These are phyloP conservation scores for Agriopis leucophaearia DNA, from an alignment of 2,888 invertebrate genomes.

Conservation along the genomic window DNA sequence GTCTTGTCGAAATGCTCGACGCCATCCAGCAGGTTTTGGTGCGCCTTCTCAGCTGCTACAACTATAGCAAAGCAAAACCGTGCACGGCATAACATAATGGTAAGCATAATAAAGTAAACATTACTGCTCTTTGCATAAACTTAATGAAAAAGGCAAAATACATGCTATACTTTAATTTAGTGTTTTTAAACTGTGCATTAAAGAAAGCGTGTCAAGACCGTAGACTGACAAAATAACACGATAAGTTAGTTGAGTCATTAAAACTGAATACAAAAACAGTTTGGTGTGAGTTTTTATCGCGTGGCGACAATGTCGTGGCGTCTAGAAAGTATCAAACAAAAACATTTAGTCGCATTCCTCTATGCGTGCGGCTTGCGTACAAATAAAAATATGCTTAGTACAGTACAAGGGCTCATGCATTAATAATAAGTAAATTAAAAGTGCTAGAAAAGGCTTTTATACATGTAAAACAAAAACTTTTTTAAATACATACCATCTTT, in stretches of 20 bases:
- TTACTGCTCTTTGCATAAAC: slow-evolving; percentile 36
- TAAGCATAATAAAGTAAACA: slow-evolving; percentile 35
- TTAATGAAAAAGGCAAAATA: slow-evolving; percentile 44
- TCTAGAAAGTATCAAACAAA: slow-evolving; percentile 26
- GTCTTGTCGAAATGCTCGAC: slow-evolving; percentile 91
- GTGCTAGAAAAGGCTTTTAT: slow-evolving; percentile 15
- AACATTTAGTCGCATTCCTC: slow-evolving; percentile 1
- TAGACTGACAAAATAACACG: slow-evolving; percentile 41
- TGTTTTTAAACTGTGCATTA: slow-evolving; percentile 22
- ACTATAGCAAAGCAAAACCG: slow-evolving; percentile 85
- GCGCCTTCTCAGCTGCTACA: slow-evolving; percentile 90
- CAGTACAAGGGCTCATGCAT: slow-evolving; percentile 30
- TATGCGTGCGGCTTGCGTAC: slow-evolving; percentile 10
- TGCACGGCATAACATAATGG: slow-evolving; percentile 63
- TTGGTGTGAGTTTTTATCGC: slow-evolving; percentile 29
- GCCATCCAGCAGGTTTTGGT: slow-evolving; percentile 90
- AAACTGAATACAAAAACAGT: slow-evolving; percentile 46
- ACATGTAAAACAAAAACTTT: background rate
- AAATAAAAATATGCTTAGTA: background rate
- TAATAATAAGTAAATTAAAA: slow-evolving; percentile 17
- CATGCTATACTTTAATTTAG: slow-evolving; percentile 45
- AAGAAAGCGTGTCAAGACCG: slow-evolving; percentile 53
- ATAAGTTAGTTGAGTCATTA: slow-evolving; percentile 50
- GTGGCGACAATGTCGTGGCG: slow-evolving; percentile 28
- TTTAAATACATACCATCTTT: slow-evolving; percentile 91